Base-by-base conservation (phyloP, 2,888 invertebrate species). In the Sphaerophoria taeniata region DNA sequence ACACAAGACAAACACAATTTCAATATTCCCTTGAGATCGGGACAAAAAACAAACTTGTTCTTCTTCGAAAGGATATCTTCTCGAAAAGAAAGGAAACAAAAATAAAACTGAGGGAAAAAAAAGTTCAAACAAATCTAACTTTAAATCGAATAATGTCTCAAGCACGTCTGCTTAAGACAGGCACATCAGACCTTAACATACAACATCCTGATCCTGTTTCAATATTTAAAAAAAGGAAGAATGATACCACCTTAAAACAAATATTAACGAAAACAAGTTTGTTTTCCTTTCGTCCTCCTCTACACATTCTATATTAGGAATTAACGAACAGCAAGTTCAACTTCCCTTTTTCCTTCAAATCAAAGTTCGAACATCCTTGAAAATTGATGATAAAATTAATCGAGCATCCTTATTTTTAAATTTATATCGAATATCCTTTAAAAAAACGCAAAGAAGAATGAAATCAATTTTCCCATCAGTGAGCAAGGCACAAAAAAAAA, bases 91-190 rank as follows among this genome's bases (percentile, higher is more conserved):
- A 14, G 24, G 12, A 43, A 51, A 51, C 24, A 3, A 24, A 51
- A 16, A 16, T 9, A 2, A 24, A 53, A 43, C 53, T 24, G 24
- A 53, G 24, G n/a, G 24, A 7, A 31, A n/a, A 53, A 24, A 53
- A 67, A 67, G 51, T 67, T 53, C 67, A 67, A 67, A 67, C 53
- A 67, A 67, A 67, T 67, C 51, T 53, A 67, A 67, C 53, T 67
- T 53, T 67, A 67, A 67, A 67, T 39, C 67, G 53, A 53, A 67
- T 53, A n/a, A 67, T 67, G 67, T 39, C 53, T 53, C 24, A 67
- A 53, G 12, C 0, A 49, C 49, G n/a, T n/a, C n/a, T n/a, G n/a
- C n/a, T n/a, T 16, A 34, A 33, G n/a, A 7, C 49, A 61, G 31
- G 45, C 33, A 61, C 9, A 43, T 1, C 34, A 7, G 33, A 33